These are phyloP conservation scores for Characodon lateralis DNA, from an alignment of 2,797 vertebrate species.

Conservation along the genomic window DNA sequence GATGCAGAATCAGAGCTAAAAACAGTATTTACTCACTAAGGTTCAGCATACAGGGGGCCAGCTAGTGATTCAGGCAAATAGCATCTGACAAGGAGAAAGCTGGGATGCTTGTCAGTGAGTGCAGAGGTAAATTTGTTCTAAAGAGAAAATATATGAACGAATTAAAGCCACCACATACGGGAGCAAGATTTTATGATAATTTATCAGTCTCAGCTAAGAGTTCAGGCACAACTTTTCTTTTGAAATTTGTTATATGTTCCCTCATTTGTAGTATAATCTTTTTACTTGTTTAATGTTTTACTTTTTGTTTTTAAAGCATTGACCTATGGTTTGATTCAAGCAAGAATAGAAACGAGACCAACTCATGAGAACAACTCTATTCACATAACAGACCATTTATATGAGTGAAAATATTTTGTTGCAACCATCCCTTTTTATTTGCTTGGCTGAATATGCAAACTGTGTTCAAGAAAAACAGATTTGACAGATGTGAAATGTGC, in stretches of 20 bases:
- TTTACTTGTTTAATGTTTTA: not conserved
- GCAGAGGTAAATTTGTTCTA: not conserved
- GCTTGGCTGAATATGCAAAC: not conserved
- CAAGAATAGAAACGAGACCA: not conserved
- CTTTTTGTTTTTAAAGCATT: not conserved
- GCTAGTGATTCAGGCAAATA: conserved; percentile 9
- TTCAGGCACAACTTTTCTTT: not conserved
- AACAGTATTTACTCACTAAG: conserved; percentile 2
- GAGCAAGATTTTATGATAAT: not conserved
- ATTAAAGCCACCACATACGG: not conserved
- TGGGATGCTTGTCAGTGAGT: not conserved
- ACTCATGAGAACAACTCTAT: not conserved
- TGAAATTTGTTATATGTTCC: not conserved
- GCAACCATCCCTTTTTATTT: not conserved
- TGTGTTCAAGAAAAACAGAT: not conserved
- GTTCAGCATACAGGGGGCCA: not conserved
- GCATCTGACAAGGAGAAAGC: conserved; percentile 6
- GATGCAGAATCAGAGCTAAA: conserved; percentile 10
- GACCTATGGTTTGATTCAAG: not conserved
- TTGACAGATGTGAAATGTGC: not conserved
- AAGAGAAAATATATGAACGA: not conserved
- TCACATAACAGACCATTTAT: not conserved
- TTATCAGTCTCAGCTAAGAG: not conserved
- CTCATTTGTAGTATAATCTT: not conserved
- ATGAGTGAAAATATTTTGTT: not conserved